These are phyloP conservation scores for Scelioninae gen. 1 DNA, from an alignment of 2,888 invertebrate species.

Conservation along the genomic window DNA sequence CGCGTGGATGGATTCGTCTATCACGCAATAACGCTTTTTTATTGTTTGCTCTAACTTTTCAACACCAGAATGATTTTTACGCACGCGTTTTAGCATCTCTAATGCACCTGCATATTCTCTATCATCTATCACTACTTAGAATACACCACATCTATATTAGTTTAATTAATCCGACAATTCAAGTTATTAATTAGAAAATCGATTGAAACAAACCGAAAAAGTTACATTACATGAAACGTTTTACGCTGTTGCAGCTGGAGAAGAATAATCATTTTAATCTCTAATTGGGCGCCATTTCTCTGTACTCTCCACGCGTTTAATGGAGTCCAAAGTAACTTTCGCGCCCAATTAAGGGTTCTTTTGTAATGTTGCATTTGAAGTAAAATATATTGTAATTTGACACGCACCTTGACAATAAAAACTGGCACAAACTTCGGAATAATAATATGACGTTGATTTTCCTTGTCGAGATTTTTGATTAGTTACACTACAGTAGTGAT, in stretches of 20 bases:
- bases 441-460: constrained; percentile 4
- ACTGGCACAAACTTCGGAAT: not conserved
- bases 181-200: too few species aligned
- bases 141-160: not conserved
- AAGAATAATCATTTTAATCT: too few species aligned
- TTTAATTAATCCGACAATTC: not conserved
- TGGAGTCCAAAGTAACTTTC: too few species aligned
- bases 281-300: too few species aligned
- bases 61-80: constrained; percentile 51
- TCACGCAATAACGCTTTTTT: constrained; percentile 63
- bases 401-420: too few species aligned
- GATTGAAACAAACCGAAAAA: too few species aligned
- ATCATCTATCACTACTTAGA: constrained; percentile 21
- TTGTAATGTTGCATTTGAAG: too few species aligned
- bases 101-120: constrained; percentile 41
- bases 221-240: too few species aligned
- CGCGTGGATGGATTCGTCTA: constrained; percentile 62
- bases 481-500: constrained; percentile 36
- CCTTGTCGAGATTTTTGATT: constrained; percentile 12
- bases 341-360: too few species aligned
- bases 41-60: constrained; percentile 56
- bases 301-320: too few species aligned
- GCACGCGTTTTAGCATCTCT: constrained; percentile 45
- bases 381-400: too few species aligned
- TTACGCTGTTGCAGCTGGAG: too few species aligned